Evolutionary conservation across 2,797 vertebrate species (phyloP).

Genomic region (Prionace glauca): DNA sequence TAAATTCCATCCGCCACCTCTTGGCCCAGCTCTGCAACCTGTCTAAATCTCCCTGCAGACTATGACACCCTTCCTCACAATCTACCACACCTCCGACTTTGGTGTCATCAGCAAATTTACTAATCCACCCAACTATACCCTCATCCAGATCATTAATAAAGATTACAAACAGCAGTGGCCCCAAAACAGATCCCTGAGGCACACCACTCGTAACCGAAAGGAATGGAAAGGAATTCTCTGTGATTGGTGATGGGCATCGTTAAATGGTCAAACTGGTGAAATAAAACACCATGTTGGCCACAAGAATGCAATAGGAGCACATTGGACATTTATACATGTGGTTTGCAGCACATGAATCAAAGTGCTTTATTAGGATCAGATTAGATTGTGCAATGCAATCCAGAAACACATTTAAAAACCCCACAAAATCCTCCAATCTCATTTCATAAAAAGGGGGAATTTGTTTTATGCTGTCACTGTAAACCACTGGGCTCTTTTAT

Average conservation of each 20-base stretch:
- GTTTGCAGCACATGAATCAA: not conserved
- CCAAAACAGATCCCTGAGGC: too few species aligned
- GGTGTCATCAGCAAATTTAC: too few species aligned
- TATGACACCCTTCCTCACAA: too few species aligned
- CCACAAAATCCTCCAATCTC: not conserved
- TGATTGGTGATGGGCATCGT: not conserved
- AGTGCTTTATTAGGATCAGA: not conserved
- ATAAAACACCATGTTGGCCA: not conserved
- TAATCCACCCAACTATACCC: too few species aligned
- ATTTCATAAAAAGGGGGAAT: not conserved
- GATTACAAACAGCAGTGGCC: too few species aligned
- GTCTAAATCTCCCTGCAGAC: too few species aligned
- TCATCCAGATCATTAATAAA: too few species aligned
- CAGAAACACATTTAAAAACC: not conserved
- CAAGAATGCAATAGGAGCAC: not conserved
- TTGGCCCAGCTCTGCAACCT: too few species aligned
- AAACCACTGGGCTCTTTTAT: not conserved
- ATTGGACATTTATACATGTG: not conserved
- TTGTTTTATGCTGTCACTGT: not conserved
- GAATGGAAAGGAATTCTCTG: not conserved
- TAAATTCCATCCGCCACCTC: too few species aligned
- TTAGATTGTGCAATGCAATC: not conserved
- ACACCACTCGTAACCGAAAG: too few species aligned
- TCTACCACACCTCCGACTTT: too few species aligned
- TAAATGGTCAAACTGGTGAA: not conserved